Conservation (phyloP, 2,797 vertebrate species). For the Chaetophractus vellerosus region DNA sequence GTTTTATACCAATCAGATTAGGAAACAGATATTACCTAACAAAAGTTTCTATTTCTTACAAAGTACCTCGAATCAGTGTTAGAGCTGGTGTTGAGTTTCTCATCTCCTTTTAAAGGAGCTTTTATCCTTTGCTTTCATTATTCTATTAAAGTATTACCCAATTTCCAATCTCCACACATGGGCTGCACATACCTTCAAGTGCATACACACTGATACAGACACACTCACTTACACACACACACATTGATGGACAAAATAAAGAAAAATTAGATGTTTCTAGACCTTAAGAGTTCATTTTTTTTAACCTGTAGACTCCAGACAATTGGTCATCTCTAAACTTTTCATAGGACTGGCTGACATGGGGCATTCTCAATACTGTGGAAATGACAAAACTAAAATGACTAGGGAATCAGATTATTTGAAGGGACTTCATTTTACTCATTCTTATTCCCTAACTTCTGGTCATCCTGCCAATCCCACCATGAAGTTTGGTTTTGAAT, state of each 20-base stretch:
- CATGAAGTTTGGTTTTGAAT: not conserved
- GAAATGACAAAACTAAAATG: not conserved
- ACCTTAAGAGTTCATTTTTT: not conserved
- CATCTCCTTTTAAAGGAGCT: not conserved
- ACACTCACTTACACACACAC: not conserved
- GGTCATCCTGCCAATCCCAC: not conserved
- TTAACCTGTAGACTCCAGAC: not conserved
- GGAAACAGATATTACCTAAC: not conserved
- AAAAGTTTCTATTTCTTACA: constrained; percentile 16
- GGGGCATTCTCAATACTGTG: not conserved
- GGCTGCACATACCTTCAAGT: not conserved
- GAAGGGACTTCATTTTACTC: not conserved
- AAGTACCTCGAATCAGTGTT: not conserved
- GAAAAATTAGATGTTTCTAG: not conserved
- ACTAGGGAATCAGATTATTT: not conserved
- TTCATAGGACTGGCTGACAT: not conserved
- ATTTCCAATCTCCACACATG: not conserved
- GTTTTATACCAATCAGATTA: not conserved
- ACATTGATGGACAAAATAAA: not conserved
- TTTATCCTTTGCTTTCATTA: not conserved
- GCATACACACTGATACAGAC: not conserved
- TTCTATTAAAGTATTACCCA: not conserved
- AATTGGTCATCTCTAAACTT: not conserved
- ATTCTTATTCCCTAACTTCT: not conserved
- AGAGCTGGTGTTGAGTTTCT: not conserved